A percentile compares a stretch with the other conserved stretches of the same genome.
Conservation (phyloP, 2,113 vertebrate genomes). For the Psophia crepitans region DNA sequence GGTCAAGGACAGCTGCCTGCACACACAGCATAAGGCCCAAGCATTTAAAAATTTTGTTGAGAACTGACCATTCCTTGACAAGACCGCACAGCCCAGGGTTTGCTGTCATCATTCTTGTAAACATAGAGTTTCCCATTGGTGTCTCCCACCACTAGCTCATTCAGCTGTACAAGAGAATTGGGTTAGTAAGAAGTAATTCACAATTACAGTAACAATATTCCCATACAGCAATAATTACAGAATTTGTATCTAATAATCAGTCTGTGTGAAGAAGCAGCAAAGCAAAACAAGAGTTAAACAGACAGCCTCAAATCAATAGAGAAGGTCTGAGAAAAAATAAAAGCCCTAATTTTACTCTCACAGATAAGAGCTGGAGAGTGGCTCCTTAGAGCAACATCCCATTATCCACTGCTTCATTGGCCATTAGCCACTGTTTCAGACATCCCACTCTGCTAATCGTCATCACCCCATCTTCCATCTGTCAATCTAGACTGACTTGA, state of each 20-base stretch:
- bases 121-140: conserved; percentile 88
- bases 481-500: background rate
- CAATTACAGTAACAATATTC: background rate
- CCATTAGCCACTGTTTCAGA: background rate
- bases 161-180: conserved; percentile 77
- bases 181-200: background rate
- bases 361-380: background rate
- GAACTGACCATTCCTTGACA: conserved; percentile 93
- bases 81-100: conserved; percentile 85
- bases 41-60: background rate
- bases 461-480: background rate
- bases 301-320: background rate
- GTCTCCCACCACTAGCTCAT: conserved; percentile 95
- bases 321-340: background rate
- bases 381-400: background rate
- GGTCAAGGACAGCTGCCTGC: background rate
- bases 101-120: conserved; percentile 92
- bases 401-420: background rate
- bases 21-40: background rate
- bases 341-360: background rate
- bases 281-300: background rate
- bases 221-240: background rate
- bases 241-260: background rate
- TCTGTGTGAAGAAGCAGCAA: background rate
- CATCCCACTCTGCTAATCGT: background rate